These are phyloP conservation scores for Diorhabda sublineata DNA, from an alignment of 1,140 invertebrate species.

Conservation along the genomic window DNA sequence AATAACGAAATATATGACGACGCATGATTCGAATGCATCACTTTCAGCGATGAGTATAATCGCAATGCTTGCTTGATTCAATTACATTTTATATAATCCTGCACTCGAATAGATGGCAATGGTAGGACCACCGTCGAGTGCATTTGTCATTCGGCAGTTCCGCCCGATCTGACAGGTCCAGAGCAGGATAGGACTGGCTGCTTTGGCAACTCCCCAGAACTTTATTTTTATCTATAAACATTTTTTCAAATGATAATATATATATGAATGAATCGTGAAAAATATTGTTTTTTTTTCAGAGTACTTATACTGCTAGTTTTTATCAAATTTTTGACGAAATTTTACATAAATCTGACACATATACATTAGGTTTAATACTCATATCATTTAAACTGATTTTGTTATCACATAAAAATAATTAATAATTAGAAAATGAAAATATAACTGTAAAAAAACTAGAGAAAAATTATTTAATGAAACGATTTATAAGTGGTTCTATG, in stretches of 20 bases:
- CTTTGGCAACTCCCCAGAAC: neutral
- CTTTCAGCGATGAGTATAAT: slow-evolving; percentile 30
- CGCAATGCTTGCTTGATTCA: slow-evolving; percentile 45
- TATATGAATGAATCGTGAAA: too few relatives aligned
- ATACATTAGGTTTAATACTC: too few relatives aligned
- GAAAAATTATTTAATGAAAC: too few relatives aligned
- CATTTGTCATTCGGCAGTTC: slow-evolving; percentile 48
- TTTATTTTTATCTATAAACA: too few relatives aligned
- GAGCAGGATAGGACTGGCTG: slow-evolving; percentile 11
- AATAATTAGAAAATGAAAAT: too few relatives aligned
- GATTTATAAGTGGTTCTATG: too few relatives aligned
- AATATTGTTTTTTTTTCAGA: too few relatives aligned
- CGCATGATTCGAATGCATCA: slow-evolving; percentile 20
- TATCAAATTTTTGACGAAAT: neutral
- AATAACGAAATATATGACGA: slow-evolving; percentile 18
- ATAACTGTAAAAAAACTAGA: too few relatives aligned
- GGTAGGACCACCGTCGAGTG: slow-evolving; percentile 35
- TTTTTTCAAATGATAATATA: too few relatives aligned
- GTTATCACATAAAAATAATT: too few relatives aligned
- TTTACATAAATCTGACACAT: neutral
- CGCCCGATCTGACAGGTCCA: slow-evolving; percentile 46
- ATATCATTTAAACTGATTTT: too few relatives aligned
- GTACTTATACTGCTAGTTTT: neutral
- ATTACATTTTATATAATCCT: slow-evolving; percentile 48
- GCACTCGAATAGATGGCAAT: slow-evolving; percentile 41